Base-by-base conservation (phyloP, 2,113 vertebrate genomes). In the Gobio gobio region DNA sequence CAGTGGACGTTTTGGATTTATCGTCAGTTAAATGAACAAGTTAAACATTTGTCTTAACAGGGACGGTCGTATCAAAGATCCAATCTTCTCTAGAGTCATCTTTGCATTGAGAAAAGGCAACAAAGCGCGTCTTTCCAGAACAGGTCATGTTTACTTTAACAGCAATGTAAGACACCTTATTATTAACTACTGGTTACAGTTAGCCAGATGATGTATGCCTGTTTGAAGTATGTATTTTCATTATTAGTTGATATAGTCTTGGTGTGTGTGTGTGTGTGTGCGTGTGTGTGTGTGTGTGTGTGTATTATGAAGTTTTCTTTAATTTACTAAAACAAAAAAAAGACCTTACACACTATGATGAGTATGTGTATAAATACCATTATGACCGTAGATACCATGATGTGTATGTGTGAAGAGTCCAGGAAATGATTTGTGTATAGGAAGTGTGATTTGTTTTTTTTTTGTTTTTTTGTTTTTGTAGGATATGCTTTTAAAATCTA, bases 1-100 rank as follows among this genome's bases (percentile, higher is more conserved):
- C 33, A 68, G 66, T 68, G 66, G 20, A 40, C 9, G 18, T 40
- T 36, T 68, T 40, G 9, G 10, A 22, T 70, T 22, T 22, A 10
- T 68, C 5, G 51, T 20, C 29, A 70, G 33, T 70, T 22, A 4
- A 68, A 36, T 68, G 0, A 40, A 40, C 8, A 70, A 40, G 9
- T 22, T 70, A 33, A 3, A 22, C 33, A 10, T 49, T 51, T 26
- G 43, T 1, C 64, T 78, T 9, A 64, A 33, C 82, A 47, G 95
- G 87, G 89, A 83, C 36, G 70, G 10, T 47, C 93, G 88, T 0
- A 61, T 12, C 1, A 95, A 14, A 75, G 87, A 88, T 22, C 95
- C 96, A 75, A 94, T 12, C 76, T 97, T 98, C 89, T 94, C 95
- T 61, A 78, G 14, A 12, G 10, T 96, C 49, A 78, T 98, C 8